These are phyloP conservation scores for Poeciliopsis paucimaculata DNA, from an alignment of 2,797 vertebrate genomes.

Conservation along the genomic window DNA sequence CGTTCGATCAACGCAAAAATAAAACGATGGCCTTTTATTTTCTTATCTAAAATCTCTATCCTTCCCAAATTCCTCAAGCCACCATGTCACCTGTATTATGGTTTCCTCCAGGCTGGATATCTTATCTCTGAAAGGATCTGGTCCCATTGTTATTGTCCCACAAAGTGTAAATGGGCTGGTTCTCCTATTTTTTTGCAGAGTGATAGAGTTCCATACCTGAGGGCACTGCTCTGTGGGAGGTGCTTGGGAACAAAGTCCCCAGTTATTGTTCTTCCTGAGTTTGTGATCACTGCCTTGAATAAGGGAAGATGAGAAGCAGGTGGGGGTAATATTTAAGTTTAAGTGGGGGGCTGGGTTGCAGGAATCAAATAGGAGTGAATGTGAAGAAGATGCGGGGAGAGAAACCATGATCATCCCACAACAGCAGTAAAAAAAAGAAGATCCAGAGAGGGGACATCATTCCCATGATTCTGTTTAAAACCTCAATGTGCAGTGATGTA, in stretches of 20 bases:
- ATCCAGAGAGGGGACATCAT: conserved; percentile 14
- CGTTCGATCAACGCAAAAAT: conserved; percentile 41
- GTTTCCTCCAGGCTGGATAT: conserved; percentile 33
- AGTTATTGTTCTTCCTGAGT: conserved; percentile 74
- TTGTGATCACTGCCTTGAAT: conserved; percentile 70
- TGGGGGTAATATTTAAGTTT: conserved; percentile 36
- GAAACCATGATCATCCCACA: conserved; percentile 47
- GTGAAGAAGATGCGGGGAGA: conserved; percentile 42
- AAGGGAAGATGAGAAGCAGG: conserved; percentile 56
- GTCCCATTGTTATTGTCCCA: conserved; percentile 62
- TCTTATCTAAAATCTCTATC: conserved; percentile 7
- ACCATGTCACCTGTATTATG: conserved; percentile 20
- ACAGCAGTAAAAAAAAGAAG: conserved; percentile 53
- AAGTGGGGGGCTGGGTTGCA: conserved; percentile 39
- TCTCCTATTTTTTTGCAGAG: conserved; percentile 74
- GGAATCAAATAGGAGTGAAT: conserved; percentile 43
- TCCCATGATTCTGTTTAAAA: conserved; percentile 6
- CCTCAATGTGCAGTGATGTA: conserved; percentile 21
- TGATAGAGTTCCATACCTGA: conserved; percentile 85
- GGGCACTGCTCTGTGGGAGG: conserved; percentile 73
- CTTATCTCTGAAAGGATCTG: conserved; percentile 71
- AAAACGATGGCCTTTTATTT: conserved; percentile 12
- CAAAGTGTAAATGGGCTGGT: conserved; percentile 76
- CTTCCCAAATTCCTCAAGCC: conserved; percentile 6
- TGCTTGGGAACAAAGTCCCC: conserved; percentile 71